A percentile compares a stretch with the other conserved stretches of the same genome.
Conservation (phyloP, 1,140 invertebrate genomes). For the Formica selysi region DNA sequence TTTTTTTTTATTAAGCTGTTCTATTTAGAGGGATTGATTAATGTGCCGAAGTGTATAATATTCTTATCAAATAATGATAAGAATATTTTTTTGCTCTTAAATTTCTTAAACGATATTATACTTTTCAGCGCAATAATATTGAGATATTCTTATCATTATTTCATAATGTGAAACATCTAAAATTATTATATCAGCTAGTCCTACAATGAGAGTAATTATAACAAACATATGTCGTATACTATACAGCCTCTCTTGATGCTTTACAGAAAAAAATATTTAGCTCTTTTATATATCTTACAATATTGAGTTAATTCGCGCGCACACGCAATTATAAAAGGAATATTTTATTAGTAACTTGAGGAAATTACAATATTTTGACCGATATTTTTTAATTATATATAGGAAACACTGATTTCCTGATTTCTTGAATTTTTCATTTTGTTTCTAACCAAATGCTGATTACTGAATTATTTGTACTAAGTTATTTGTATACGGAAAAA, state of each 20-base stretch:
- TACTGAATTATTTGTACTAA: not conserved
- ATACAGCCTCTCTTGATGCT: not conserved
- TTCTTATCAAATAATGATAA: too few relatives aligned
- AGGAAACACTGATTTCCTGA: not conserved
- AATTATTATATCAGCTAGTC: not conserved
- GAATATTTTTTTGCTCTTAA: too few relatives aligned
- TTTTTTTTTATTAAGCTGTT: not conserved
- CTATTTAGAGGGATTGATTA: not conserved
- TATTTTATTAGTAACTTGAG: not conserved
- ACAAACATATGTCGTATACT: not conserved
- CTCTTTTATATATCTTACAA: not conserved
- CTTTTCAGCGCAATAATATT: too few relatives aligned
- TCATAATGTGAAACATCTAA: not conserved
- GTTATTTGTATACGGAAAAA: too few relatives aligned
- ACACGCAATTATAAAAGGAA: not conserved
- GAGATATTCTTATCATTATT: not conserved
- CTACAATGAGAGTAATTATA: not conserved
- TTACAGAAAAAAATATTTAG: not conserved
- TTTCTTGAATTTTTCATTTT: not conserved
- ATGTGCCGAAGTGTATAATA: not conserved
- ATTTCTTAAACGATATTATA: too few relatives aligned
- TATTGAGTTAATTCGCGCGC: not conserved
- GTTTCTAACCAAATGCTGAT: not conserved
- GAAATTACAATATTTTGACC: not conserved
- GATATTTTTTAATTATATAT: constrained; percentile 6